Evolutionary conservation across 1,140 invertebrate genomes (phyloP).

Genomic region (Penaeus japonicus): DNA sequence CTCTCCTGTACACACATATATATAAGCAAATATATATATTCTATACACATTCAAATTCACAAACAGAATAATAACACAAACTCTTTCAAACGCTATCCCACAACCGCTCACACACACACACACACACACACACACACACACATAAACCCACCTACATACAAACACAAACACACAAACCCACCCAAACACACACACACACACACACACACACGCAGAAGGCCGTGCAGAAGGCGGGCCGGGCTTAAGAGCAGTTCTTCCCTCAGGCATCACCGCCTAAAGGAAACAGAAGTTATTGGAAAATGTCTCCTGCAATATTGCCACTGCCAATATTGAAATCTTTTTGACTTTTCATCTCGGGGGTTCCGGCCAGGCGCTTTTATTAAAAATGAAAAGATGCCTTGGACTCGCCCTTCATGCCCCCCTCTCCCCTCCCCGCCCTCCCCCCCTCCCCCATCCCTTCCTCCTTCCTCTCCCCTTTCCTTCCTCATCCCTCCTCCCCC

Average conservation of each 20-base stretch:
- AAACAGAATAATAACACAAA: not conserved
- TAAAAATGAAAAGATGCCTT: too few relatives aligned
- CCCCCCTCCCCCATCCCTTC: too few relatives aligned
- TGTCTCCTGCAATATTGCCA: slow-evolving; percentile 17
- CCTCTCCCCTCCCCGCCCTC: too few relatives aligned
- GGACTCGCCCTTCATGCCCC: too few relatives aligned
- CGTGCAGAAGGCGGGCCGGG: not conserved
- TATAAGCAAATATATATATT: too few relatives aligned
- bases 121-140: slow-evolving; percentile 16
- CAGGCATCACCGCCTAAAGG: not conserved
- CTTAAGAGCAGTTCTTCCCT: too few relatives aligned
- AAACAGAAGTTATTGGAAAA: slow-evolving; percentile 34
- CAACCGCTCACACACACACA: not conserved
- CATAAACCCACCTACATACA: not conserved
- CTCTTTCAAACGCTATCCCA: not conserved
- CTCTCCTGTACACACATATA: too few relatives aligned
- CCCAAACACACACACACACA: not conserved
- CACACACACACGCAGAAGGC: not conserved
- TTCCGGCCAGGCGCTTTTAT: too few relatives aligned
- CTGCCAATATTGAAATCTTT: slow-evolving; percentile 40
- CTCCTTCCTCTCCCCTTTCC: too few relatives aligned
- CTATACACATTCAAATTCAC: not conserved
- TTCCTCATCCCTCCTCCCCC: too few relatives aligned
- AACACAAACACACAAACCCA: too few relatives aligned
- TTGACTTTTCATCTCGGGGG: slow-evolving; percentile 34